phyloP scores from a whole-genome alignment of 1,140 invertebrate species.

The Pantala flavescens region DNA sequence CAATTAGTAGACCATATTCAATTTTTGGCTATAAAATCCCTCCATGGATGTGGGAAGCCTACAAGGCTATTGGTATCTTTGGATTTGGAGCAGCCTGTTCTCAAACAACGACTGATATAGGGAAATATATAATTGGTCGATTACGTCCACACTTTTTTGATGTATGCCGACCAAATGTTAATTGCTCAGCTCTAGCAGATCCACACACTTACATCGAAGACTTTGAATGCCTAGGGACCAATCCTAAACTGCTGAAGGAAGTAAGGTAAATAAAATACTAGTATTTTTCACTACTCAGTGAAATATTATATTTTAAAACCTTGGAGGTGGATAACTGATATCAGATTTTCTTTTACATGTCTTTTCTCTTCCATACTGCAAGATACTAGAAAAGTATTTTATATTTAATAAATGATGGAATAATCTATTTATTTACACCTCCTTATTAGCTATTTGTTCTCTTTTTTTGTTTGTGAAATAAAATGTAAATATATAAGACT shows the following conservation, averaged over 20 bases:
- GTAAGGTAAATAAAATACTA: conserved; percentile 41
- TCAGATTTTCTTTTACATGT: too few species aligned
- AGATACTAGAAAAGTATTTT: too few species aligned
- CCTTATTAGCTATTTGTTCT: too few species aligned
- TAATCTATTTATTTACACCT: too few species aligned
- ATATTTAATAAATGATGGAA: too few species aligned
- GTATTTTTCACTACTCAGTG: not conserved
- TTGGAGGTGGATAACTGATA: not conserved
- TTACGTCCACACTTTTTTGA: conserved; percentile 77
- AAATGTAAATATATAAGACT: too few species aligned
- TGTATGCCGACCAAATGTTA: conserved; percentile 54
- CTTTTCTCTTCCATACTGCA: too few species aligned
- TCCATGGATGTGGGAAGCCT: conserved; percentile 58
- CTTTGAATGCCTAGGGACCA: conserved; percentile 45
- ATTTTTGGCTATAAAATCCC: conserved; percentile 35
- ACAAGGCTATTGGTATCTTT: conserved; percentile 63
- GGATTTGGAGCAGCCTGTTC: conserved; percentile 74
- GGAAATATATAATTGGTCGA: conserved; percentile 84
- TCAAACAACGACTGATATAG: conserved; percentile 76
- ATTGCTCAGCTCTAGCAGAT: conserved; percentile 44
- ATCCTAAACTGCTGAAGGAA: conserved; percentile 51
- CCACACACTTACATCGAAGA: conserved; percentile 50
- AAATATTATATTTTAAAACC: not conserved
- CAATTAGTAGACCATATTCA: not conserved
- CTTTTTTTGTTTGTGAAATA: too few species aligned